These are phyloP conservation scores for Herminia tarsipennalis DNA, from an alignment of 2,888 invertebrate genomes.

Conservation along the genomic window DNA sequence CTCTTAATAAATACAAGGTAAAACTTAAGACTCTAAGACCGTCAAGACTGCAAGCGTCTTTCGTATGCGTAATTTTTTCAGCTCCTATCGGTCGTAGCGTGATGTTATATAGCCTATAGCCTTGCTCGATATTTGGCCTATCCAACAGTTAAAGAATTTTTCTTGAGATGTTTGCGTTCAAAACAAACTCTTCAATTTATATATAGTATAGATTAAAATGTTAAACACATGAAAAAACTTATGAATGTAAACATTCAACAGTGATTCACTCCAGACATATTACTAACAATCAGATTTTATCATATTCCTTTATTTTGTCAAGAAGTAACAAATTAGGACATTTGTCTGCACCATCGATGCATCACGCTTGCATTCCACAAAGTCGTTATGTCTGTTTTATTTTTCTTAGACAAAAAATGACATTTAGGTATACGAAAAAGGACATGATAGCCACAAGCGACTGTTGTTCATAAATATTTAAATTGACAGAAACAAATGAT, in stretches of 20 bases:
- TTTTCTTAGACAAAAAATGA: conserved; percentile 57
- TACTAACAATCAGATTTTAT: background rate
- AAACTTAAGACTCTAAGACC: too few species aligned
- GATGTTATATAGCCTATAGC: too few species aligned
- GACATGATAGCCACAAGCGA: conserved; percentile 56
- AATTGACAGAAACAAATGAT: conserved; percentile 66
- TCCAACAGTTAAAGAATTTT: too few species aligned
- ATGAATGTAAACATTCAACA: too few species aligned
- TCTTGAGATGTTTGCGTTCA: too few species aligned
- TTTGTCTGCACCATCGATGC: conserved; percentile 34
- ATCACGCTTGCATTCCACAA: conserved; percentile 27
- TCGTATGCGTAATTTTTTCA: too few species aligned
- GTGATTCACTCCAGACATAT: conserved; percentile 1
- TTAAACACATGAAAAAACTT: too few species aligned
- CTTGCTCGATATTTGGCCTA: too few species aligned
- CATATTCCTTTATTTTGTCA: conserved; percentile 24
- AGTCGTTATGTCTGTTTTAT: conserved; percentile 29
- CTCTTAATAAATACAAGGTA: too few species aligned
- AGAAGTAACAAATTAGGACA: conserved; percentile 36
- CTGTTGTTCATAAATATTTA: conserved; percentile 50
- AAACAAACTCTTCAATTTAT: background rate
- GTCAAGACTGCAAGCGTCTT: too few species aligned
- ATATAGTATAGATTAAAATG: background rate
- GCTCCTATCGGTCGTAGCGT: too few species aligned
- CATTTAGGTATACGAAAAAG: conserved; percentile 61